Evolutionary conservation across 2,797 vertebrate species (phyloP), one percentile per base, ranked within the genome.

Genomic region (Trachurus trachurus): DNA sequence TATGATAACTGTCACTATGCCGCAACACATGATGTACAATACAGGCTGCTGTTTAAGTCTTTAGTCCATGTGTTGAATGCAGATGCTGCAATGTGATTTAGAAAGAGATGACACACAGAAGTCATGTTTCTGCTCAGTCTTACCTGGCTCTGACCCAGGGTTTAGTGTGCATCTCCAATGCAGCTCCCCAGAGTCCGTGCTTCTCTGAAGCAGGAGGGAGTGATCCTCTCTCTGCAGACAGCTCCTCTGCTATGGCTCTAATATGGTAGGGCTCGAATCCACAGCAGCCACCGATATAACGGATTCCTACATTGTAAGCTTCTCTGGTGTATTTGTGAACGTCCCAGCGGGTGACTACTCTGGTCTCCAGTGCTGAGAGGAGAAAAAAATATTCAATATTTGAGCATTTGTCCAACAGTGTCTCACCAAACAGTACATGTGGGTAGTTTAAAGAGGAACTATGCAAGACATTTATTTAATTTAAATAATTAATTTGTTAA

Each of bases 201-300:
- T 98, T 98, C 54, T 97, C 93, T 9, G 96, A 97, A 12, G 94
- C 97, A 11, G 83, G 80, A 2, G 97, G 96, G 74, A 96, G 88
- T 89, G 95, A 93, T 6, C 97, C 96, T 76, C 95, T 96, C 87
- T 98, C 96, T 16, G 91, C 89, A 45, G 91, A 93, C 88, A 97
- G 85, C 82, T 98, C 97, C 80, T 98, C 97, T 8, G 96, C 93
- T 77, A 97, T 93, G 0, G 96, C 97, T 84, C 97, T 93, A 85
- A 96, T 89, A n/a, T 98, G 97, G 56, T 97, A 98, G 0, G 97
- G 92, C 89, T 98, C 97, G 80, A 97, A 98, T 22, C 97, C 96
- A 76, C 97, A 98, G 92, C 97, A 98, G 65, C 96, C 96, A 0
- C 97, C 97, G 9, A 97, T 97, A 88, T 88, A 97, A 50, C 94